A percentile compares a stretch with the other conserved stretches of the same genome.
Evolutionary conservation across 2,797 vertebrate genomes (phyloP).

Genomic region (Triplophysa yarkandensis): DNA sequence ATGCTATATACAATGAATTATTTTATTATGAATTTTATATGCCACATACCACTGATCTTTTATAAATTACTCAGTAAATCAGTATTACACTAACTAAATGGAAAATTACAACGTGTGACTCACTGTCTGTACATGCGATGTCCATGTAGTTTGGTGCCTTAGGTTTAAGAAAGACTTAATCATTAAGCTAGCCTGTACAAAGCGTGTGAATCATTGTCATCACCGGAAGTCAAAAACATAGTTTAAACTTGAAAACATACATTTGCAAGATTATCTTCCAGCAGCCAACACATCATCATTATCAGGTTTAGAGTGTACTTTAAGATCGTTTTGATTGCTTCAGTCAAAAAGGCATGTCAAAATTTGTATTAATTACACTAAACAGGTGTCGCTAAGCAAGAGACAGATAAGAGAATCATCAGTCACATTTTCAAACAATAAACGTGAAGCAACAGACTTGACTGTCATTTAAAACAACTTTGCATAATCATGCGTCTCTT

Average conservation of each 20-base stretch:
- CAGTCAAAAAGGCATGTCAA: constrained; percentile 71
- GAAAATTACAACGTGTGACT: constrained; percentile 24
- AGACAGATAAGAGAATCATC: constrained; percentile 73
- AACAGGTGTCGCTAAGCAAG: constrained; percentile 76
- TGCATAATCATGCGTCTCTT: constrained; percentile 76
- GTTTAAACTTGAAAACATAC: constrained; percentile 16
- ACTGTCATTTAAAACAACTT: constrained; percentile 72
- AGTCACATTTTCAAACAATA: constrained; percentile 77
- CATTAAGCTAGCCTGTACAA: constrained; percentile 14
- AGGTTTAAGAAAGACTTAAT: constrained; percentile 19
- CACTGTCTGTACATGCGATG: background rate
- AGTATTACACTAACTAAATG: background rate
- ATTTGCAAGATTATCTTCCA: constrained; percentile 48
- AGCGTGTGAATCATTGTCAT: background rate
- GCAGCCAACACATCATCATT: constrained; percentile 47
- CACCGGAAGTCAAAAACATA: constrained; percentile 6
- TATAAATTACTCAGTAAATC: constrained; percentile 2
- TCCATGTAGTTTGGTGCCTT: constrained; percentile 3
- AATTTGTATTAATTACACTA: constrained; percentile 74
- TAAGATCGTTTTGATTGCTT: constrained; percentile 66
- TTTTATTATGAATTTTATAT: no score
- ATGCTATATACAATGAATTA: no score
- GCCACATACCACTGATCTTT: background rate
- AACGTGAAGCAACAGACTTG: constrained; percentile 72
- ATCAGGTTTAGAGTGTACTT: constrained; percentile 52